phyloP scores from a whole-genome alignment of 92 coral and sea anemone species.

The Bergia sp. region DNA sequence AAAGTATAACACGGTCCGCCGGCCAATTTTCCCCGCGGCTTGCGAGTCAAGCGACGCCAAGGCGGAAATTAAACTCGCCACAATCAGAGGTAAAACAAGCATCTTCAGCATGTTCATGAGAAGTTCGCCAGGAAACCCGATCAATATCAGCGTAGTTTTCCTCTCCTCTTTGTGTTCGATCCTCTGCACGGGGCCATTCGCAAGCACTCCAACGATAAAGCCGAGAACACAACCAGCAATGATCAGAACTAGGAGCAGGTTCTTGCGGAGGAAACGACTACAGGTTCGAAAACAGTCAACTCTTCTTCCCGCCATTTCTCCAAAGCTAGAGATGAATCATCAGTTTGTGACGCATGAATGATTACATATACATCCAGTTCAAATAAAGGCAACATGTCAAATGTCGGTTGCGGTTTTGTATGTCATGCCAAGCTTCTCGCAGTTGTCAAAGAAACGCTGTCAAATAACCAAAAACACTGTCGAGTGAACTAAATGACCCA shows the following conservation, averaged over 20 bases:
- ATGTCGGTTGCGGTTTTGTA: no score
- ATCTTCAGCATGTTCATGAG: slow-evolving; percentile 91
- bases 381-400: no score
- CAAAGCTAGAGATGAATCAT: no score
- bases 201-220: slow-evolving; percentile 72
- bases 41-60: slow-evolving; percentile 83
- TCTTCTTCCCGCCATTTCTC: not conserved
- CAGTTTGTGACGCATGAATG: no score
- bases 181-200: slow-evolving; percentile 76
- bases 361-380: no score
- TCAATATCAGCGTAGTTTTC: slow-evolving; percentile 75
- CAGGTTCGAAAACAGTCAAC: slow-evolving; percentile 35
- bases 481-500: no score
- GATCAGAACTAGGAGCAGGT: slow-evolving; percentile 78
- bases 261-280: slow-evolving; percentile 60
- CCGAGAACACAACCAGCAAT: slow-evolving; percentile 81
- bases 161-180: slow-evolving; percentile 74
- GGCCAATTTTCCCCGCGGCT: slow-evolving; percentile 91
- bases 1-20: slow-evolving; percentile 85
- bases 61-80: slow-evolving; percentile 86
- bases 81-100: slow-evolving; percentile 84
- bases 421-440: no score
- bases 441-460: no score
- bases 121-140: slow-evolving; percentile 92
- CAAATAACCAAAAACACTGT: no score